Base-by-base conservation (phyloP, 2,888 invertebrate species). In the Achlya flavicornis region DNA sequence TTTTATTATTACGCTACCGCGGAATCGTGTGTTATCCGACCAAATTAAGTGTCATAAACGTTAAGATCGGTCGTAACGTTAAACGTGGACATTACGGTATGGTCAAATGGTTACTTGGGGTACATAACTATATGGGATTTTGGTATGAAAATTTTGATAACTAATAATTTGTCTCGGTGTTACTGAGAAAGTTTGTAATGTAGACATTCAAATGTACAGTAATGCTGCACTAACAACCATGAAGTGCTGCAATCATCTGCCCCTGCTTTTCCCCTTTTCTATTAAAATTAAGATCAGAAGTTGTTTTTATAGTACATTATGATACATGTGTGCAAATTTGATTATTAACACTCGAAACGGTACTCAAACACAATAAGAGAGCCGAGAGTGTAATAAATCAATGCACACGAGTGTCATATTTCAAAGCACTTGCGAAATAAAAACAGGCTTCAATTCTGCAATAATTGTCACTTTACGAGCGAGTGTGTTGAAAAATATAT, bases 11-110 rank as follows among this genome's bases (percentile, higher is more conserved):
- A 83, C 81, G 88, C 89, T 90, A 88, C 90, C 84, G 84, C 83
- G 79, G 80, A 80, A 78, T 78, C 78, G 72, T 74, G 79, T 83
- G 81, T 84, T 85, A 86, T 80, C 79, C 84, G 79, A 78, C 83
- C 86, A 89, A 91, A 92, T 93, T 93, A 92, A 88, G 87, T 88
- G 89, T 88, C 90, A 88, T 93, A 92, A 93, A 90, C 80, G 85
- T 92, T 90, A 91, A 91, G 86, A 80, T 71, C 70, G 71, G 71
- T 81, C 83, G 81, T 89, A 87, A 88, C 83, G 86, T 84, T 90
- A 86, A 88, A 85, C 80, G 74, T 75, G 80, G 75, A 81, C 85
- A 85, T 89, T 85, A 86, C 74, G 73, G 74, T 70, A 75, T 73
- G 78, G 75, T 77, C 78, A 82, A 86, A 87, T 81, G 81, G 84